Base-by-base conservation (phyloP, 2,888 invertebrate species). In the Mythimna lalbum region DNA sequence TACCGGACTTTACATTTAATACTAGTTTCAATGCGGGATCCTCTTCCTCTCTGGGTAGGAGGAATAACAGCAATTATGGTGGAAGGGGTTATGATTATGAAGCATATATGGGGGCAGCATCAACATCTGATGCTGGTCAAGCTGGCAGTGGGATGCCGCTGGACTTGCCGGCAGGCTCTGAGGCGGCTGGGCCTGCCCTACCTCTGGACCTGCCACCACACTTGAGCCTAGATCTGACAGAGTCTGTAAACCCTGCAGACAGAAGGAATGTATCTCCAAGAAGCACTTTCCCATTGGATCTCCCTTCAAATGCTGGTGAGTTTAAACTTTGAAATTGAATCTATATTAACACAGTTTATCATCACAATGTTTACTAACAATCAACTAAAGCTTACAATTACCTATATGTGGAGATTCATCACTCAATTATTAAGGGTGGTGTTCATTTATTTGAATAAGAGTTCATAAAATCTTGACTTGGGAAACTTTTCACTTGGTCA, bases 1-100 rank as follows among this genome's bases (percentile, higher is more conserved):
- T 97, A 80, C 97, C 97, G 1, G 97, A 97, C 90, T 97, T 97
- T 92, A 96, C 97, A 0, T 95, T 97, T 81, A 97, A 96, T 86
- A 96, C 96, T 78, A 95, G 90, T 90, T 95, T 90, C 84, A 95
- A 94, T 89, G 91, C 92, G 62, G 93, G 92, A 14, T 93, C 95
- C 9, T 92, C 94, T 2, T 92, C 93, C 21, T 93, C 94, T 2
- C 80, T 92, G 78, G 92, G 93, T 57, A 90, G 94, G 69, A 89
- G 94, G 66, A 93, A 92, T 83, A 93, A 92, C 76, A 90, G 87
- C 63, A 92, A 90, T 81, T 90, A 89, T 73, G 90, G 89, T 65
- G 92, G 88, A 83, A 92, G 94, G 66, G 89, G 91, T 65, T 95
- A 95, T 86, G 90, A 93, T 76, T 95, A 95, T 90, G 93, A 93